Base-by-base conservation (phyloP, 2,113 vertebrate genomes). In the Xenopus borealis region DNA sequence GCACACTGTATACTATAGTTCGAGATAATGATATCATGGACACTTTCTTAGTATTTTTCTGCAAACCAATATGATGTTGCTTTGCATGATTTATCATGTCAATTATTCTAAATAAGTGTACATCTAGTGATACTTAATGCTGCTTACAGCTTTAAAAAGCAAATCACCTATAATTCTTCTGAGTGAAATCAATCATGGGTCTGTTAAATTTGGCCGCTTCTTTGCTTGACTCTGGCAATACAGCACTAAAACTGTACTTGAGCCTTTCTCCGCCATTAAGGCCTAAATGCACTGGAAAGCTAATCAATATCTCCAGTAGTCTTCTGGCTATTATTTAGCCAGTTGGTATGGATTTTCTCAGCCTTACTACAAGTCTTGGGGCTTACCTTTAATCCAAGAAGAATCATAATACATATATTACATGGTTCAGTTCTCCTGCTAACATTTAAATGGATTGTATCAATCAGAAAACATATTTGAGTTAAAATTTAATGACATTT, bases 291-390 rank as follows among this genome's bases (percentile, higher is more conserved):
- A 86, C 88, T 84, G 89, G 87, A 92, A 91, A 92, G 88, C 89
- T 88, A 92, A 93, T 93, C 93, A 91, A 94, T 94, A 93, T 85
- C 85, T 88, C 81, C 80, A 91, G 88, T 90, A 91, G 87, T 82
- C 88, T 91, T 88, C 87, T 92, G 90, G 90, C 90, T 90, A 92
- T 90, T 92, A 88, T 93, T 93, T 92, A 89, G 90, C 89, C 87
- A 91, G 91, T 86, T 89, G 86, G 87, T 92, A 92, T 92, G 86
- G 89, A 92, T 92, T 92, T 89, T 87, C 88, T 89, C 83, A 85
- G 88, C 85, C 87, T 92, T 90, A 86, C 87, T 91, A 83, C 87
- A 82, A 89, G 88, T 84, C 86, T 78, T 45, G 86, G 86, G 91
- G 90, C 82, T 85, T 87, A 89, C 89, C 89, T 91, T 81, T 85